Evolutionary conservation across 2,888 invertebrate genomes (phyloP), one percentile per base, ranked within the genome.

Genomic region (Philaethria dido): DNA sequence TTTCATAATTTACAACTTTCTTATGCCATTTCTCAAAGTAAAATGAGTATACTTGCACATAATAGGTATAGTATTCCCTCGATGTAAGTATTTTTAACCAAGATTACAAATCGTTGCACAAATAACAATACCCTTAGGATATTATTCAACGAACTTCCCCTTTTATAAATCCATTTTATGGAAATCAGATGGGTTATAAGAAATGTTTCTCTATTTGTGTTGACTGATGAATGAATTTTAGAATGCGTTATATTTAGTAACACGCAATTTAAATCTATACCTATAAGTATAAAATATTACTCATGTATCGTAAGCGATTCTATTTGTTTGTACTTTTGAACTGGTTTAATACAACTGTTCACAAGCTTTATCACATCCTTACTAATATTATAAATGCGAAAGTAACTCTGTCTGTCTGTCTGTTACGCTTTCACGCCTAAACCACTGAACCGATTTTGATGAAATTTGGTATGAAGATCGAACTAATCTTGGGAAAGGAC

Each of bases 81-180:
- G 11, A 39, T 13, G 3, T 14, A 48, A 14, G 22, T 13, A n/a
- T 29, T 52, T 11, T 29, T 16, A 44, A 44, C 44, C 16, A 44
- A 44, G 84, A 87, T 87, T 77, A 70, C 73, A 72, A 80, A 80
- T 77, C 85, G 74, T 82, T 86, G 82, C 85, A 79, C 85, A 79
- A 78, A 74, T 75, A 71, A 75, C 73, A 75, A 77, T 78, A 75
- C 80, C 84, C 78, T 72, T 72, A 73, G 81, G 79, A 73, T 78
- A 73, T 77, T 77, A 78, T 78, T 78, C 76, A 73, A 64, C 65
- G 69, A 72, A 75, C 77, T 79, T 78, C 78, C 78, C 73, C 74
- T 74, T 74, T 74, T 73, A 64, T 69, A 42, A 52, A 69, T 73
- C 70, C 72, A 70, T 71, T 77, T 76, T 73, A 68, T 62, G 69